Evolutionary conservation across 2,797 vertebrate genomes (phyloP).

Genomic region (Tragelaphus oryx): DNA sequence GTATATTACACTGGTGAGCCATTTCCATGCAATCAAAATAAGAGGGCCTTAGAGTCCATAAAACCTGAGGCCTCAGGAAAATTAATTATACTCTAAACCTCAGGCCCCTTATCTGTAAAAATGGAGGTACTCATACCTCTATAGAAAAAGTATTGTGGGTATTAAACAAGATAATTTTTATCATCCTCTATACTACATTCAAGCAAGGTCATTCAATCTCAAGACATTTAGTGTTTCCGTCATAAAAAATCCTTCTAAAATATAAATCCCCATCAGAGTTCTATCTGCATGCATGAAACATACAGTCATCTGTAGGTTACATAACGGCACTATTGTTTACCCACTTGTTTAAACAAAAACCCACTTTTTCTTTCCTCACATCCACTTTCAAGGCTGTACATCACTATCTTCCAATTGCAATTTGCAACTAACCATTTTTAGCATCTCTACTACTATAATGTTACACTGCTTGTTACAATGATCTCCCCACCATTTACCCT

Average conservation of each 20-base stretch:
- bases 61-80: background rate
- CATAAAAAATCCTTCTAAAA: background rate
- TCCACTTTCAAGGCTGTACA: background rate
- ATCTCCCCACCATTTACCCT: background rate
- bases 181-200: background rate
- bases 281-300: background rate
- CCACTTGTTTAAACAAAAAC: background rate
- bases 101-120: background rate
- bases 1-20: background rate
- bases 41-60: background rate
- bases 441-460: background rate
- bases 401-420: background rate
- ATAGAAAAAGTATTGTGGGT: background rate
- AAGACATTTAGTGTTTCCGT: background rate
- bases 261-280: background rate
- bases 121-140: background rate
- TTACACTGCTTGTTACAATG: no score
- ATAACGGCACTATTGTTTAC: background rate
- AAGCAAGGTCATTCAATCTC: background rate
- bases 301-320: background rate
- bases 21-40: background rate
- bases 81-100: background rate
- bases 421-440: background rate
- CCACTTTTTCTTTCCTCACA: background rate
- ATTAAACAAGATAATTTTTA: background rate